Evolutionary conservation across 2,113 vertebrate genomes (phyloP), one percentile per base, ranked within the genome.

Genomic region (Aegithalos caudatus): DNA sequence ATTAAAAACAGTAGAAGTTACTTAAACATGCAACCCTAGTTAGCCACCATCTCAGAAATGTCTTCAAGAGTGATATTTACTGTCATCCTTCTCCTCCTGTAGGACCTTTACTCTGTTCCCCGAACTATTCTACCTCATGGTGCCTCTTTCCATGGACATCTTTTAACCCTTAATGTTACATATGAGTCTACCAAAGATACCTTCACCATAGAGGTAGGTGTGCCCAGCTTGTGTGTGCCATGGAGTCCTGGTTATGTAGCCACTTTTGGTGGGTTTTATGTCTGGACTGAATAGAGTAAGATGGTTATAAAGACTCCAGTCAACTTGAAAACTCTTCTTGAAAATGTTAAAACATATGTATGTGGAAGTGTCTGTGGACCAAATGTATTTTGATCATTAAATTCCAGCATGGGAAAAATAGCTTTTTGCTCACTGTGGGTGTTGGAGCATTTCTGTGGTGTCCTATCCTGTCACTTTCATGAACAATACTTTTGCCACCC

Each of bases 51-150:
- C 23, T 27, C 4, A 80, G 84, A 56, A 62, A 67, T 9, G 7
- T 28, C 29, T 77, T 72, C 50, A 71, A 25, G n/a, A 9, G 21
- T 62, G 67, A 9, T 73, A 35, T 84, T 91, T 62, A 48, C 45
- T 70, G 66, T 58, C 42, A 35, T 79, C 73, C 22, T 29, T 54
- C 21, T 83, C 51, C 94, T 85, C 87, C 70, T 95, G 8, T 57
- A 99, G 99, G 99, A 99, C 93, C 97, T 99, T 94, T 99, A 99
- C 94, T 99, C 99, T 29, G 99, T 99, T 98, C 99, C 99, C 95
- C 98, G 99, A 96, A 99, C 99, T 91, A 99, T 99, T 98, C 99
- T 99, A 99, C 99, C 99, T 99, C 99, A 99, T 37, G 99, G 99
- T 92, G 99, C 99, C 76, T 99, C 99, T 71, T 99, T 98, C 97